Conservation (phyloP, 2,888 invertebrate species). For the Polietes domitor region DNA sequence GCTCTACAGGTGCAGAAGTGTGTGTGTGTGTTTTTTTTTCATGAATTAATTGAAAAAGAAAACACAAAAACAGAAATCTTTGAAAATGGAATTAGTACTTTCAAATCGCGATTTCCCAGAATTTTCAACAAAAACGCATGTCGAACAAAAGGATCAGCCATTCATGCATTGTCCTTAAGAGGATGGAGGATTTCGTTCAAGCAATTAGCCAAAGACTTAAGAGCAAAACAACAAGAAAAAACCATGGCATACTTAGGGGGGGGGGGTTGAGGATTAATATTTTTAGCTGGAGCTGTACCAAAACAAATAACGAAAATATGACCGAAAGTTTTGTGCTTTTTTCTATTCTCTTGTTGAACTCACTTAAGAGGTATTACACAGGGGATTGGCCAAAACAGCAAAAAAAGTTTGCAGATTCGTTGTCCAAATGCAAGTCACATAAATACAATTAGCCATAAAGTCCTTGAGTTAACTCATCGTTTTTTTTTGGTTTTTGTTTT, state of each 20-base stretch:
- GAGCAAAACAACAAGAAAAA: neutral
- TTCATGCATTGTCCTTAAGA: neutral
- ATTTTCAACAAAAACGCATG: neutral
- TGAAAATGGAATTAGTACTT: too few relatives aligned
- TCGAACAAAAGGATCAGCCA: neutral
- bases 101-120: too few relatives aligned
- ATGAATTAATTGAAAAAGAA: neutral
- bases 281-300: neutral
- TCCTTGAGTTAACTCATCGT: conserved; percentile 72
- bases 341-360: neutral
- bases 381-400: conserved; percentile 2
- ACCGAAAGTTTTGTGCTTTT: conserved; percentile 2
- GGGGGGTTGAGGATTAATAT: neutral
- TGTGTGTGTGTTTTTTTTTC: too few relatives aligned
- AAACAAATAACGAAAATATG: neutral
- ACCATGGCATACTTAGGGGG: neutral
- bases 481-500: neutral
- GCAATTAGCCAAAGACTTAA: conserved; percentile 14
- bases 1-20: too few relatives aligned
- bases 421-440: conserved; percentile 74
- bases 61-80: neutral
- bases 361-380: conserved; percentile 32
- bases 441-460: conserved; percentile 76
- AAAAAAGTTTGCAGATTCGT: conserved; percentile 31
- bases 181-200: conserved; percentile 10